These are phyloP conservation scores for Sparidentex hasta DNA, from an alignment of 2,797 vertebrate genomes.

Conservation along the genomic window DNA sequence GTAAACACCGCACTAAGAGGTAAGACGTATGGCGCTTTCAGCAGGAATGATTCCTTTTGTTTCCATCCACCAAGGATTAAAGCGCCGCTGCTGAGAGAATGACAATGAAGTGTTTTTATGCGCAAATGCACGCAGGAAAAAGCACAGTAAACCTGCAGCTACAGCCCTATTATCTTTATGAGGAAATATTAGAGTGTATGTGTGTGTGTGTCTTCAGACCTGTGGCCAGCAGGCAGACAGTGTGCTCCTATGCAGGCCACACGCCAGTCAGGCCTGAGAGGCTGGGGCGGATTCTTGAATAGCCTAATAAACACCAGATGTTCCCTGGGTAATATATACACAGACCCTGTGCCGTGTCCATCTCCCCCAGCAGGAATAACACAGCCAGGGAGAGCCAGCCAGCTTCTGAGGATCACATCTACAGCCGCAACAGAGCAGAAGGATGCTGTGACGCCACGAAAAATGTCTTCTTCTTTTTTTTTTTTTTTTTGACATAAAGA, in stretches of 20 bases:
- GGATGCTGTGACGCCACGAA: constrained; percentile 15
- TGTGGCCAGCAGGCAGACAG: constrained; percentile 66
- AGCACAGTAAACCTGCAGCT: constrained; percentile 66
- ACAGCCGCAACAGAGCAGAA: constrained; percentile 45
- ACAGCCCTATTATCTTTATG: constrained; percentile 69
- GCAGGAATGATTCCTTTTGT: constrained; percentile 46
- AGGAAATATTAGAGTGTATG: constrained; percentile 72
- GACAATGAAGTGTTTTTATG: constrained; percentile 36
- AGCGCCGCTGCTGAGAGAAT: constrained; percentile 41
- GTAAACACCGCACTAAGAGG: constrained; percentile 66
- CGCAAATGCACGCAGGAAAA: constrained; percentile 32
- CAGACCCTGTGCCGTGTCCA: constrained; percentile 79
- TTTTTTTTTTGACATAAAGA: constrained; percentile 20
- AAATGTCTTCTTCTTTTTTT: neutral
- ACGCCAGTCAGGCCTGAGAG: constrained; percentile 82
- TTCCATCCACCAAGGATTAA: constrained; percentile 65
- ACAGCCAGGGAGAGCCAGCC: constrained; percentile 57
- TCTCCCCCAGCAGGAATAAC: constrained; percentile 79
- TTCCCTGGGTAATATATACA: constrained; percentile 86
- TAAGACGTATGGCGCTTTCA: constrained; percentile 56
- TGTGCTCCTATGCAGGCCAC: constrained; percentile 79
- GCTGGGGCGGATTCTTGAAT: constrained; percentile 77
- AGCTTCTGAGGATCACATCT: constrained; percentile 59
- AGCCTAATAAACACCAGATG: constrained; percentile 89
- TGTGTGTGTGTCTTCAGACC: constrained; percentile 59